Evolutionary conservation across 2,797 vertebrate genomes (phyloP).

Genomic region (Clarias laeviceps): DNA sequence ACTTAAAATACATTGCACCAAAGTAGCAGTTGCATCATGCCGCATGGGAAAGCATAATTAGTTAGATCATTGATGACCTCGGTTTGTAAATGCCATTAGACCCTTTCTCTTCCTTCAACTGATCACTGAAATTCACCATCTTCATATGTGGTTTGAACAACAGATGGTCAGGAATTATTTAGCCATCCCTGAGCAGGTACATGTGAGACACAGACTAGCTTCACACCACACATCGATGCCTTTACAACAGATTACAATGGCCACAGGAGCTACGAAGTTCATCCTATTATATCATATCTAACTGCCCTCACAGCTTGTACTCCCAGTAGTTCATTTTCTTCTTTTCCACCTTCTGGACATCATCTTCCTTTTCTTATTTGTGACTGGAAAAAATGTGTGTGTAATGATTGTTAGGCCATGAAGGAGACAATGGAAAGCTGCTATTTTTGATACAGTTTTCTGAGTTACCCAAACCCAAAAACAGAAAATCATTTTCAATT

Average conservation of each 20-base stretch:
- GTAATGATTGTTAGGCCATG: not conserved
- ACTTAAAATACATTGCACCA: not conserved
- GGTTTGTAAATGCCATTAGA: not conserved
- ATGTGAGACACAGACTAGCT: not conserved
- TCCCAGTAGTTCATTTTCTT: constrained; percentile 6
- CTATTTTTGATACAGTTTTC: not conserved
- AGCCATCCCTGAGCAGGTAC: not conserved
- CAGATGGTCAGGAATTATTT: constrained; percentile 11
- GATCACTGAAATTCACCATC: not conserved
- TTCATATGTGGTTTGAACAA: not conserved
- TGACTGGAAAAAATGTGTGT: constrained; percentile 62
- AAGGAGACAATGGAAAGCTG: not conserved
- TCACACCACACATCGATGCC: not conserved
- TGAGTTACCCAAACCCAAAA: not conserved
- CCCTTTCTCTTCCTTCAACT: constrained; percentile 6
- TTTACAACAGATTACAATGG: not conserved
- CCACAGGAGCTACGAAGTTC: not conserved
- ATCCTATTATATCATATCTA: constrained; percentile 15
- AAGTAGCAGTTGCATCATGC: not conserved
- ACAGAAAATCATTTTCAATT: not conserved
- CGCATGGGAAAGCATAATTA: not conserved
- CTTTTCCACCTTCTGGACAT: constrained; percentile 39
- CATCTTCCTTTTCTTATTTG: constrained; percentile 73
- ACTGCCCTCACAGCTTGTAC: not conserved
- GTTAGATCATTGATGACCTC: not conserved